Evolutionary conservation across 2,113 vertebrate genomes (phyloP).

Genomic region (Axis porcinus): DNA sequence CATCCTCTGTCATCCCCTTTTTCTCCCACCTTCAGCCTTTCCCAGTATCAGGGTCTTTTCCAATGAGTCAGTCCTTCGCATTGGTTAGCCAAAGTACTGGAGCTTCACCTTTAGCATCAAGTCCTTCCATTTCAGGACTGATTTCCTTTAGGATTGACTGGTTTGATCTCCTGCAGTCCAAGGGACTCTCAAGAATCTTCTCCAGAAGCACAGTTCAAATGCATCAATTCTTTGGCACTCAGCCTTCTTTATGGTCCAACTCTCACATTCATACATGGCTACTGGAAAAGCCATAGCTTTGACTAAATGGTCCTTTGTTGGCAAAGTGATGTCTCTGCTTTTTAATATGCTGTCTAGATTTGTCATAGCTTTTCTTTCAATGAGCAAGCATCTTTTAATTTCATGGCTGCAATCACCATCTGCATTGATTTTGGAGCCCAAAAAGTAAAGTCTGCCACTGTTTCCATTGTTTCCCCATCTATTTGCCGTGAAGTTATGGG

Average conservation of each 20-base stretch:
- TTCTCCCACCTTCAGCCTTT: not conserved
- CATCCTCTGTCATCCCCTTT: not conserved
- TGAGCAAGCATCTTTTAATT: not conserved
- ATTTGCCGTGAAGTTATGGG: not conserved
- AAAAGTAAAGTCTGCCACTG: not conserved
- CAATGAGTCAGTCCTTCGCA: not conserved
- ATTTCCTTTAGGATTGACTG: not conserved
- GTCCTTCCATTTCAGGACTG: not conserved
- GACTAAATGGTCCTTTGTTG: accelerated
- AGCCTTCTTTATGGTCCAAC: not conserved
- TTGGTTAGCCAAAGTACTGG: not conserved
- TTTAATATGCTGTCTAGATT: not conserved
- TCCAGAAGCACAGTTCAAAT: not conserved
- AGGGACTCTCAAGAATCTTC: not conserved
- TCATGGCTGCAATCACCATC: not conserved
- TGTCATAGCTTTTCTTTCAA: not conserved
- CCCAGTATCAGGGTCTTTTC: not conserved
- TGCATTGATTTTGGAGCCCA: not conserved
- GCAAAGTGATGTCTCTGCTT: not conserved
- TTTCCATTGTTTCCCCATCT: not conserved
- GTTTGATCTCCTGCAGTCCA: not conserved
- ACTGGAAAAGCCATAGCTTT: not conserved
- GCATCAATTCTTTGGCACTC: not conserved
- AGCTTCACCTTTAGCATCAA: not conserved
- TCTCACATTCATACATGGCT: not conserved